Conservation (phyloP, 2,888 invertebrate species). For the Drosophila paranaensis region DNA sequence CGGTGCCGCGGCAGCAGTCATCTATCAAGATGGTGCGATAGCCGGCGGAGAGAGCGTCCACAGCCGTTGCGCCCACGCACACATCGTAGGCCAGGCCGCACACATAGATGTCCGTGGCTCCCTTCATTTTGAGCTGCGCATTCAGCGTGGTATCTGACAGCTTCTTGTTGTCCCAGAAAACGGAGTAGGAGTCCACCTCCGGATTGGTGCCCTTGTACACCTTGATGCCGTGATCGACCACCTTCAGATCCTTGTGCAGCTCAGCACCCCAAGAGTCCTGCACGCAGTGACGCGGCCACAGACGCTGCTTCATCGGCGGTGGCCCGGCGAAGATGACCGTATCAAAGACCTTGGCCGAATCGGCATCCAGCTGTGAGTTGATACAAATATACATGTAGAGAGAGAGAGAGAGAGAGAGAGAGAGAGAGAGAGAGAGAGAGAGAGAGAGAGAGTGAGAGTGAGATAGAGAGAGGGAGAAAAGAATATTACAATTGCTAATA, state of each 20-base stretch:
- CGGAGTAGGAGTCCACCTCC: conserved; percentile 98
- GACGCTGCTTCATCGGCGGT: conserved; percentile 92
- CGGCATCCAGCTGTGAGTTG: conserved; percentile 87
- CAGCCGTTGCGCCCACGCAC: conserved; percentile 96
- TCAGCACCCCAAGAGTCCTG: conserved; percentile 98
- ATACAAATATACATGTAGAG: background rate
- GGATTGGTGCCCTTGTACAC: conserved; percentile 97
- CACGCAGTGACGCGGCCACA: conserved; percentile 98
- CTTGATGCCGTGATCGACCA: conserved; percentile 91
- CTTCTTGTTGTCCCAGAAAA: conserved; percentile 99
- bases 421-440: too few relatives aligned
- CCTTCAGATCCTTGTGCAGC: conserved; percentile 94
- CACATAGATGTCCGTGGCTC: conserved; percentile 96
- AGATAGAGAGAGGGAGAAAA: too few relatives aligned
- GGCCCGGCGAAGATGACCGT: conserved; percentile 96
- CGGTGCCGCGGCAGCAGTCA: conserved; percentile 96
- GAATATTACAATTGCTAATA: too few relatives aligned
- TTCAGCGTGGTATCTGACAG: conserved; percentile 93
- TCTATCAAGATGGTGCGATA: conserved; percentile 95
- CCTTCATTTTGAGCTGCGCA: conserved; percentile 91
- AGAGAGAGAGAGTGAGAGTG: too few relatives aligned
- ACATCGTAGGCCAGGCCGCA: conserved; percentile 98
- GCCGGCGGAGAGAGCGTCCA: conserved; percentile 95
- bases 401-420: too few relatives aligned
- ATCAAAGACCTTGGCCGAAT: conserved; percentile 93